Conservation (phyloP, 2,888 invertebrate species). For the Sipunculus nudus region DNA sequence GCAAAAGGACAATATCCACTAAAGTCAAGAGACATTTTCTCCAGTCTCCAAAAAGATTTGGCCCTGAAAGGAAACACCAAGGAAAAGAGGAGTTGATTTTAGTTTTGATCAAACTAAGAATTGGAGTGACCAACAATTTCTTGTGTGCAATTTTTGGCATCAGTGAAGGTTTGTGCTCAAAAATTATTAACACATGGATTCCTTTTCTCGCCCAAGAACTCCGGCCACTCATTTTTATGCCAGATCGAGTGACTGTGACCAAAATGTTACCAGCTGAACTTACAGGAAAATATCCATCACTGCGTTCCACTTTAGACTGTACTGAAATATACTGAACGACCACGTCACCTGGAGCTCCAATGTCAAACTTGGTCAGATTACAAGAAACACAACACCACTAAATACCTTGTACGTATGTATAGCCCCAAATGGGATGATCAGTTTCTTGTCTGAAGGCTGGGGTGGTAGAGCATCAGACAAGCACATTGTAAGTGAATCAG, state of each 20-base stretch:
- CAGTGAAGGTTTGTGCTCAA: neutral
- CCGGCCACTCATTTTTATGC: slow-evolving; percentile 5
- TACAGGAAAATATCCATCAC: slow-evolving; percentile 2
- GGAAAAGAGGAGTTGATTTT: slow-evolving; percentile 15
- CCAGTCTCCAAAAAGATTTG: slow-evolving; percentile 9
- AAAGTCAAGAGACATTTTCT: neutral
- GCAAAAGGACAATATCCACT: neutral
- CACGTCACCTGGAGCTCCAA: slow-evolving; percentile 30
- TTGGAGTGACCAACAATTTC: slow-evolving; percentile 6
- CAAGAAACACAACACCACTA: slow-evolving; percentile 43
- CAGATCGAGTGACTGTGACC: neutral
- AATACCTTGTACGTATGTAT: slow-evolving; percentile 31
- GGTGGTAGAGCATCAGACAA: slow-evolving; percentile 37
- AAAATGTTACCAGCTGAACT: slow-evolving; percentile 1
- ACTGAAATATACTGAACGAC: slow-evolving; percentile 35
- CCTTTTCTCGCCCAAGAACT: neutral
- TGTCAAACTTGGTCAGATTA: slow-evolving; percentile 36
- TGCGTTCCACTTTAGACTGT: slow-evolving; percentile 21
- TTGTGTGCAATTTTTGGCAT: slow-evolving; percentile 2
- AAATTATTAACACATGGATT: slow-evolving; percentile 9
- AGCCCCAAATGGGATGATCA: slow-evolving; percentile 35
- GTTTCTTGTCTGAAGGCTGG: slow-evolving; percentile 25
- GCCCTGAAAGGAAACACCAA: slow-evolving; percentile 12
- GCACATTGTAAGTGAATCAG: slow-evolving; percentile 29
- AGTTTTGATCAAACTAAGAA: slow-evolving; percentile 17